Conservation (phyloP, 2,888 invertebrate species). For the Parnassius smintheus region DNA sequence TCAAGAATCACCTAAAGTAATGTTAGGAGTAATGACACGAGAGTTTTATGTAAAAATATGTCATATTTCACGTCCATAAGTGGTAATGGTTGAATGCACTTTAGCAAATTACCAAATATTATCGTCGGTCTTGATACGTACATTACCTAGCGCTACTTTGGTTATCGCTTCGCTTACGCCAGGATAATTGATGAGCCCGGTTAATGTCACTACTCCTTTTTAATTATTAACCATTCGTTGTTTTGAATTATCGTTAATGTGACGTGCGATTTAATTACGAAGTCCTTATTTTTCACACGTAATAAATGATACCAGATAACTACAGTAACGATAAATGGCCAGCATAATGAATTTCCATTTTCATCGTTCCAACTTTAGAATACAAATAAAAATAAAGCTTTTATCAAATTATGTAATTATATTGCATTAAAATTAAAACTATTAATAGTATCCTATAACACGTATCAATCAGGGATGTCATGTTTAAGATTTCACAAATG, state of each 20-base stretch:
- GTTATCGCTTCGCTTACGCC: background rate
- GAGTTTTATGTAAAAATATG: conserved; percentile 18
- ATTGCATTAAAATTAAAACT: too few relatives aligned
- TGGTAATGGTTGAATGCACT: conserved; percentile 26
- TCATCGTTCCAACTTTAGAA: too few relatives aligned
- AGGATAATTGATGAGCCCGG: background rate
- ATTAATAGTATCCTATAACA: too few relatives aligned
- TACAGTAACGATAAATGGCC: too few relatives aligned
- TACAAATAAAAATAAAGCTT: too few relatives aligned
- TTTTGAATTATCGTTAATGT: background rate
- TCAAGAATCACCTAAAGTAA: background rate
- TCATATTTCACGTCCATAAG: conserved; percentile 14
- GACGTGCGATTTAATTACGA: too few relatives aligned
- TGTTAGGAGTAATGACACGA: conserved; percentile 2
- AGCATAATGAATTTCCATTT: too few relatives aligned
- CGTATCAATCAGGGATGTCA: too few relatives aligned
- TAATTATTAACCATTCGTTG: background rate
- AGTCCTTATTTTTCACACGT: background rate
- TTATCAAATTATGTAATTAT: too few relatives aligned
- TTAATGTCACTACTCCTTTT: background rate
- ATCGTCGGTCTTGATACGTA: conserved; percentile 4
- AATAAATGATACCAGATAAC: too few relatives aligned
- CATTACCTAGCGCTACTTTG: background rate
- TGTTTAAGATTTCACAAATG: too few relatives aligned
- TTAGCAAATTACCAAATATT: conserved; percentile 24